Evolutionary conservation across 2,113 vertebrate species (phyloP), one percentile per base, ranked within the genome.

Genomic region (Carettochelys insculpta): DNA sequence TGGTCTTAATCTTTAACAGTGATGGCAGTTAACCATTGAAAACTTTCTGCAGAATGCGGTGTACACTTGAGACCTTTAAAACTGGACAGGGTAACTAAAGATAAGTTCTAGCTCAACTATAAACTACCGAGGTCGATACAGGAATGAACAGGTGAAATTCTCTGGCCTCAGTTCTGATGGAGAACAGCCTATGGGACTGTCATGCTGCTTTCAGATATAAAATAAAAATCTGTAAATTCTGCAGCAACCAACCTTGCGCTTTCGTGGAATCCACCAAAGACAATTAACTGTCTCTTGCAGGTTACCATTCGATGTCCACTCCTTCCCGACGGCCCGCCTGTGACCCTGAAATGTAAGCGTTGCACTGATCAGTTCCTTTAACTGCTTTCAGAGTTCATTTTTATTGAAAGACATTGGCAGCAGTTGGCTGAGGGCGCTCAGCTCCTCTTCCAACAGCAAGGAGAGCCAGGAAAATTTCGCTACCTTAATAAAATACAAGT

Each of bases 181-280:
- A 83, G 3, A 52, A 47, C 25, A 25, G 4, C 65, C 7, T 8
- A 61, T 2, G 19, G 20, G 61, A 68, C 3, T 38, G n/a, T 68
- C 34, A 38, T 31, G 80, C 19, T 16, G 38, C 41, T 22, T 9
- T 75, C 38, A 13, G 25, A 27, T 38, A 27, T 75, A 75, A 14
- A 16, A 45, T 75, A 50, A 11, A 50, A 14, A n/a, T n/a, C 68
- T 73, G 25, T 12, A 41, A 75, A 48, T 2, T 11, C 16, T 10
- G 8, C 53, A 51, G 3, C 0, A 31, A 95, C 97, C 4, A 48
- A 99, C 99, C 99, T 98, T 6, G 97, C 75, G 5, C 98, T 99
- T 95, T 99, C 99, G 25, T 99, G 99, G 96, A 99, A 99, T 19
- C 99, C 99, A 90, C 99, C 99, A 10, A 99, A 99, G 90, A 99